These are phyloP conservation scores for Zonotrichia albicollis DNA, from an alignment of 2,797 vertebrate species.

Conservation along the genomic window DNA sequence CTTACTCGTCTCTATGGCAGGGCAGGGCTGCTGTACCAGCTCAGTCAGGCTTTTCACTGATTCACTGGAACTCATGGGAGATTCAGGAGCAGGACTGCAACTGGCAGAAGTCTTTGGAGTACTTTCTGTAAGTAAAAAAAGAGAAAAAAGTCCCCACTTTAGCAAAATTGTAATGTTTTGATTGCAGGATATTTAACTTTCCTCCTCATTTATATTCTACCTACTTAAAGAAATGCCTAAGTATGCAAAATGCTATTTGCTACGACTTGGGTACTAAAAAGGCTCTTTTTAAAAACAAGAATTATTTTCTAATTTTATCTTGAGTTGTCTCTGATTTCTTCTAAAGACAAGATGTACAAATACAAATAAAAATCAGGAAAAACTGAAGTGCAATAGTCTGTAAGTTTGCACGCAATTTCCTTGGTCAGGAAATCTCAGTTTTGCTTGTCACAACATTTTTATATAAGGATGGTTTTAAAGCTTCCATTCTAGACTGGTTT, in stretches of 20 bases:
- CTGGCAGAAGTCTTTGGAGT: constrained; percentile 95
- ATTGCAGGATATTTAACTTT: constrained; percentile 23
- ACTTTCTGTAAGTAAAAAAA: constrained; percentile 82
- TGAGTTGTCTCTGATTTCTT: constrained; percentile 23
- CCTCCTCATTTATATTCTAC: constrained; percentile 45
- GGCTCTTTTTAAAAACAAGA: constrained; percentile 20
- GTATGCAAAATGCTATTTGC: neutral
- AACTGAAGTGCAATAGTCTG: neutral
- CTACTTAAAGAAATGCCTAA: constrained; percentile 27
- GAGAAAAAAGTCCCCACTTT: constrained; percentile 9
- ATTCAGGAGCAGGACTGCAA: constrained; percentile 94
- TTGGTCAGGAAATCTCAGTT: constrained; percentile 19
- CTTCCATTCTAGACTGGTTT: neutral
- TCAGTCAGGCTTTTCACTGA: constrained; percentile 90
- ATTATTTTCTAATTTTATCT: constrained; percentile 45
- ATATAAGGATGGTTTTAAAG: neutral
- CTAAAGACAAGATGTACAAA: neutral
- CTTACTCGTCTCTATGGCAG: constrained; percentile 84
- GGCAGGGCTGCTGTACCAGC: constrained; percentile 86
- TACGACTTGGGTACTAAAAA: constrained; percentile 19
- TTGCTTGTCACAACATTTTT: constrained; percentile 9
- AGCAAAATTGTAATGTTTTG: constrained; percentile 38
- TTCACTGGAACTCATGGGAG: constrained; percentile 93
- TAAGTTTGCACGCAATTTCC: constrained; percentile 1
- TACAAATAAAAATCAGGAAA: constrained; percentile 26